Conservation (phyloP, 2,797 vertebrate species). For the Falco rusticolus region DNA sequence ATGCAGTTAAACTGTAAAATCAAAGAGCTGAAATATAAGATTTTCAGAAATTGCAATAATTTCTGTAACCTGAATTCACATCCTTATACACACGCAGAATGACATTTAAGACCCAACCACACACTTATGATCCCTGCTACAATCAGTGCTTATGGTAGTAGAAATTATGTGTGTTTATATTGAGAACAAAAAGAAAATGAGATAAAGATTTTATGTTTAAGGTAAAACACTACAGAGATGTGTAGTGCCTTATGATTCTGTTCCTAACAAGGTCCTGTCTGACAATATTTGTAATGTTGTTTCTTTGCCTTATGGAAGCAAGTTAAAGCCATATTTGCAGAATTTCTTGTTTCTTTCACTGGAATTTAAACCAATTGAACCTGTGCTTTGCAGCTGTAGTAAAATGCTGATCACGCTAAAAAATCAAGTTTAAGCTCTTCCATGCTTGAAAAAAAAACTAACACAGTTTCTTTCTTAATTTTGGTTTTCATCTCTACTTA, state of each 20-base stretch:
- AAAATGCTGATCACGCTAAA: background rate
- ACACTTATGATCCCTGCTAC: background rate
- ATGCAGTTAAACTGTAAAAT: background rate
- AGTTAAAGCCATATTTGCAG: background rate
- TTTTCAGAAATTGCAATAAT: background rate
- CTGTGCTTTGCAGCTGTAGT: background rate
- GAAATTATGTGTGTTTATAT: background rate
- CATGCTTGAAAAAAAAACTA: background rate
- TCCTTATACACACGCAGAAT: background rate
- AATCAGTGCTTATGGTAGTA: background rate
- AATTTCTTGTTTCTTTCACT: background rate
- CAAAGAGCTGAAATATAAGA: background rate
- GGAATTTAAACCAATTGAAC: background rate
- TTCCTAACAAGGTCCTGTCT: background rate
- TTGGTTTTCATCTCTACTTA: background rate
- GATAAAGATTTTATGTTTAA: background rate
- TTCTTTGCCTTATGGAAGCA: background rate
- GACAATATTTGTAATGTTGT: background rate
- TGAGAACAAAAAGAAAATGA: background rate
- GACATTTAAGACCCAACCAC: background rate
- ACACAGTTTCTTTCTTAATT: background rate
- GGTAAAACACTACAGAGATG: fast-evolving
- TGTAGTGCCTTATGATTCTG: background rate
- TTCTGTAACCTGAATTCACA: background rate
- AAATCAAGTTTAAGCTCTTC: background rate